Conservation (phyloP, 2,888 invertebrate species). For the Agrilus mali region DNA sequence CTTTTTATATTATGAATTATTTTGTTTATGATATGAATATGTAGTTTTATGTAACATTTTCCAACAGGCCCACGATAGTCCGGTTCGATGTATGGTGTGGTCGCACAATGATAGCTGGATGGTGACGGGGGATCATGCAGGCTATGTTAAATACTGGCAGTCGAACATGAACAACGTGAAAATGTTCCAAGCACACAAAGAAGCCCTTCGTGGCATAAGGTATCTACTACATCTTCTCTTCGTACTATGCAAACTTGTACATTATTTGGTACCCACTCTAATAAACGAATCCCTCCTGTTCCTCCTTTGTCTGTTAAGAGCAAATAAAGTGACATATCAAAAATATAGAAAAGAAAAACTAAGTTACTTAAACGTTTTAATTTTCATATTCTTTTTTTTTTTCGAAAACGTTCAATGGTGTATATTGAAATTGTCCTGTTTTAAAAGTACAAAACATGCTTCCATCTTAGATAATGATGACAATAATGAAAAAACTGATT, state of each 20-base stretch:
- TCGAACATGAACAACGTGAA: conserved; percentile 99
- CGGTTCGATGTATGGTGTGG: conserved; percentile 99
- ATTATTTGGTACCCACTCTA: conserved; percentile 22
- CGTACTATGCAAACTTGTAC: conserved; percentile 30
- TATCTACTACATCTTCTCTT: conserved; percentile 44
- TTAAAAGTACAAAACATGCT: not conserved
- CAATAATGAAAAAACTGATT: conserved; percentile 4
- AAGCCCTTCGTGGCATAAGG: conserved; percentile 97
- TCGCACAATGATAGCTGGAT: conserved; percentile 99
- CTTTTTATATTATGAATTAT: no score
- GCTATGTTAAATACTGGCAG: conserved; percentile 99
- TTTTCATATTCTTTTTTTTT: conserved; percentile 2
- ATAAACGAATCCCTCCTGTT: conserved; percentile 30
- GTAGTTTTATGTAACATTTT: conserved; percentile 1
- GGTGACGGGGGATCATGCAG: conserved; percentile 97
- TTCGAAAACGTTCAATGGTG: not conserved
- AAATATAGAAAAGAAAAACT: conserved; percentile 4
- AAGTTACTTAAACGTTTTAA: conserved; percentile 5
- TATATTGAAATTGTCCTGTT: not conserved
- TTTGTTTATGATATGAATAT: no score
- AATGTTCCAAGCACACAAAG: conserved; percentile 99
- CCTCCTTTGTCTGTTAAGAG: conserved; percentile 4
- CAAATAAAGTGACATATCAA: conserved; percentile 4
- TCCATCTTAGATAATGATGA: conserved; percentile 1
- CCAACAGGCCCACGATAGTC: conserved; percentile 91